phyloP scores from a whole-genome alignment of 2,888 invertebrate genomes.

The Apamea monoglypha region DNA sequence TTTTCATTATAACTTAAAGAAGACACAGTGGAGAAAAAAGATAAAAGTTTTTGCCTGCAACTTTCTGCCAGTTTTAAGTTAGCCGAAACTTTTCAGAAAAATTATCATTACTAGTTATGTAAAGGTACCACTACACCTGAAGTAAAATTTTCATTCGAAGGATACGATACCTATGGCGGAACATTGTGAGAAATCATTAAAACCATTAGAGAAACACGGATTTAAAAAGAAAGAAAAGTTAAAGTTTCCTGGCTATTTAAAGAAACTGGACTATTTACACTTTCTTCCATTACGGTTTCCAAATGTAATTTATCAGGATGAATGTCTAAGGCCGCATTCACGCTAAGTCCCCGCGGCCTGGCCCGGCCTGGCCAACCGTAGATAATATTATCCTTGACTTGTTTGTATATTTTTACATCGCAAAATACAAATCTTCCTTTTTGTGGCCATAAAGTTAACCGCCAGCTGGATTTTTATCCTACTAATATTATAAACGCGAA shows the following conservation, averaged over 20 bases:
- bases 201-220: neutral
- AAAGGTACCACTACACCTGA: neutral
- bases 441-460: constrained; percentile 50
- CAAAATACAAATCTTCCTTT: constrained; percentile 55
- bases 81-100: neutral
- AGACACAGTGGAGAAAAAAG: neutral
- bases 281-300: constrained; percentile 12
- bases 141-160: neutral
- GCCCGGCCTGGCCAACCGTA: constrained; percentile 62
- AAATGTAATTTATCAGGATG: constrained; percentile 41
- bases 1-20: neutral
- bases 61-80: neutral
- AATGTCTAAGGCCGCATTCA: constrained; percentile 42
- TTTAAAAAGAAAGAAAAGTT: neutral
- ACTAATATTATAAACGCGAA: no score
- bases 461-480: neutral
- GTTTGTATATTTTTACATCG: constrained; percentile 65
- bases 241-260: neutral
- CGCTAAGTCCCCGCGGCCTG: constrained; percentile 48
- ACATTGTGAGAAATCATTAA: no score
- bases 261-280: constrained; percentile 15
- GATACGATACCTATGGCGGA: no score
- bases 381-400: constrained; percentile 68
- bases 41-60: neutral
- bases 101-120: neutral